Base-by-base conservation (phyloP, 2,113 vertebrate species). In the Tangachromis dhanisi region DNA sequence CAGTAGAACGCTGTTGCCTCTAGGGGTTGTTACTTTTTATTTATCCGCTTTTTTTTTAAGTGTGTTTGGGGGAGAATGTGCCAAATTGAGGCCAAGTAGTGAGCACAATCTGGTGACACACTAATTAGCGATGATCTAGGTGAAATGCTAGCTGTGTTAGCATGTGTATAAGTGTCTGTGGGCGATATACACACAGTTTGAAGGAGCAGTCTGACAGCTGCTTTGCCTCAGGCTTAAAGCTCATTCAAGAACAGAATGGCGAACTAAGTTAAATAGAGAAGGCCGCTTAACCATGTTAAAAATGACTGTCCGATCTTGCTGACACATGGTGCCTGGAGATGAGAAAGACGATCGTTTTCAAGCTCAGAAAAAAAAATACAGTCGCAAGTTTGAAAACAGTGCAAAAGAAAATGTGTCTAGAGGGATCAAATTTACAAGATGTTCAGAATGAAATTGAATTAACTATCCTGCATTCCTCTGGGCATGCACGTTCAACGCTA, bases 111-210 rank as follows among this genome's bases (percentile, higher is more conserved):
- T 96, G 94, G 92, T 87, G 89, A 89, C 84, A 88, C 89, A 86
- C 91, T 95, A 95, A 96, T 96, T 95, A 94, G 92, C 81, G 45
- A 91, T 91, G 88, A 95, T 92, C 92, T 86, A 93, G 90, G 91
- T 92, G 92, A 94, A 92, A 91, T 81, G 90, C 89, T 93, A 91
- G 92, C 92, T 88, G 91, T 89, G 91, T 86, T 86, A 81, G 89
- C 76, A 73, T 90, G 91, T 86, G 87, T 81, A 79, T 85, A 91
- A 90, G 87, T 90, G 90, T 95, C 90, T 86, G 91, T 90, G 81
- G 92, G 90, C 79, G 45, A 90, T 83, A 90, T 83, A 88, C 88
- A 78, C 86, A 86, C 90, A 91, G 89, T 94, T 89, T 91, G 88
- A 92, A 85, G 86, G 88, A 93, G 89, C 90, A 85, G 87, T 87